Evolutionary conservation across 2,888 invertebrate genomes (phyloP).

Genomic region (Phortica okadai): DNA sequence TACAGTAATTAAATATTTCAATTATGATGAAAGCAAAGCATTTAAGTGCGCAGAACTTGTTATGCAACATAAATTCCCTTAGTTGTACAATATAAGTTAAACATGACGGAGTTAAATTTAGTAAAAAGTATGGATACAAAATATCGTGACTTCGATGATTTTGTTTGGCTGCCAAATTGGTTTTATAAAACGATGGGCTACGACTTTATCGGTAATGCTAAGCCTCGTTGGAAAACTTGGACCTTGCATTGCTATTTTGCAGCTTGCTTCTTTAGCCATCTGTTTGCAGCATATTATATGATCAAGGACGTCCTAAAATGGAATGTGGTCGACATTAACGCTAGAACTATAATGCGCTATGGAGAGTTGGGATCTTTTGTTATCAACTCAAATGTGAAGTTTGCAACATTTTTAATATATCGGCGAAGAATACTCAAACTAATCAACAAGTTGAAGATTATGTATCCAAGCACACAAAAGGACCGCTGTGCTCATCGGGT

Average conservation of each 20-base stretch:
- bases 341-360: constrained; percentile 33
- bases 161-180: constrained; percentile 35
- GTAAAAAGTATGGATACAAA: not conserved
- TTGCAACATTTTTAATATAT: constrained; percentile 4
- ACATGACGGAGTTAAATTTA: too few species aligned
- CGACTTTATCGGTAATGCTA: constrained; percentile 5
- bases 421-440: not conserved
- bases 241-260: not conserved
- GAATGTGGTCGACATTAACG: constrained; percentile 23
- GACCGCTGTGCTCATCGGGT: not conserved
- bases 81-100: too few species aligned
- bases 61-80: too few species aligned
- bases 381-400: constrained; percentile 36
- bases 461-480: not conserved
- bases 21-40: too few species aligned
- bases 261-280: not conserved
- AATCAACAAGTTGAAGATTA: not conserved
- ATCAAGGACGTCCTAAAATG: constrained; percentile 30
- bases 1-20: too few species aligned
- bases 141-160: constrained; percentile 18
- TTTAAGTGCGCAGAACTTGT: too few species aligned
- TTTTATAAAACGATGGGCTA: constrained; percentile 31
- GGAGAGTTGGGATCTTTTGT: constrained; percentile 27
- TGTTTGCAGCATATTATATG: not conserved
- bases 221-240: not conserved